These are phyloP conservation scores for Eulemur albifrons DNA, from an alignment of 2,797 vertebrate genomes.

Conservation along the genomic window DNA sequence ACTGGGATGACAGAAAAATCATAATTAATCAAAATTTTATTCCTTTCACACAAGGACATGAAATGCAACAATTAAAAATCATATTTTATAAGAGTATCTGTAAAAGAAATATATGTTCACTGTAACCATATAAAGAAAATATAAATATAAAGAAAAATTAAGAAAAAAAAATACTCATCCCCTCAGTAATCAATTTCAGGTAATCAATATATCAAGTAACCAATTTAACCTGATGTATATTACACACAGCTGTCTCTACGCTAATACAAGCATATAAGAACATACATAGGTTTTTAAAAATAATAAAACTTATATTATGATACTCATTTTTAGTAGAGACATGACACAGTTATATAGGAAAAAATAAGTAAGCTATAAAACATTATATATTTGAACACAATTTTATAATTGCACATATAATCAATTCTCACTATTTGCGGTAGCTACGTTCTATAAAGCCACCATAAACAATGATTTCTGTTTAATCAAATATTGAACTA, in stretches of 20 bases:
- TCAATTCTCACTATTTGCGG: neutral
- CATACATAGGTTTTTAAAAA: neutral
- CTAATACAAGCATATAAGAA: neutral
- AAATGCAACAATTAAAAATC: neutral
- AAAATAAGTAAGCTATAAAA: neutral
- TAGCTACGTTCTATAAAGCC: neutral
- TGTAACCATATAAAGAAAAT: neutral
- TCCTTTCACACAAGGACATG: conserved; percentile 29
- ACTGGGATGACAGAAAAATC: neutral
- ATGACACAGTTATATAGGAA: neutral
- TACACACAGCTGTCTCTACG: neutral
- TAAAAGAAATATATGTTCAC: neutral
- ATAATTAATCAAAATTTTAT: conserved; percentile 42
- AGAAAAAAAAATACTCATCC: neutral
- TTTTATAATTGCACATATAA: neutral
- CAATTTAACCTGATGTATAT: neutral
- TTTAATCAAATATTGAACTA: neutral
- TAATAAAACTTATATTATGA: neutral
- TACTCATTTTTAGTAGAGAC: neutral
- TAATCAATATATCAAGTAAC: neutral
- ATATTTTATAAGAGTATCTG: neutral
- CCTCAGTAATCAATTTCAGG: neutral
- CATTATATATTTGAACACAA: neutral
- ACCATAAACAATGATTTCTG: neutral
- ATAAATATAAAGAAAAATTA: neutral